phyloP scores from a whole-genome alignment of 1,140 invertebrate species.

The Drosophila melanica region DNA sequence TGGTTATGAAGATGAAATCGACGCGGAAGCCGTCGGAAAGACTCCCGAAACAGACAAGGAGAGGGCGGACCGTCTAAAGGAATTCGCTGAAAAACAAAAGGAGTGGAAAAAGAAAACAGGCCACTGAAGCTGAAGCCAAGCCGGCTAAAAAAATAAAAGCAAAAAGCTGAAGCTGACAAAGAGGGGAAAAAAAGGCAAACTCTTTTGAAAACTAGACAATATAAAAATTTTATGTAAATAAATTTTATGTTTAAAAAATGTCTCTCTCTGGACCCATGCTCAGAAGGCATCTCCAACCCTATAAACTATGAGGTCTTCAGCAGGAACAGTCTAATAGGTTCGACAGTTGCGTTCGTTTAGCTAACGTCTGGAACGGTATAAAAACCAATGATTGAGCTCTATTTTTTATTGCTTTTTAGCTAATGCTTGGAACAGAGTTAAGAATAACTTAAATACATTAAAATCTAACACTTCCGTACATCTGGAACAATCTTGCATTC shows the following conservation, averaged over 20 bases:
- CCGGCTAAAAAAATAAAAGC: slow-evolving; percentile 18
- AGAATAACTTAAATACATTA: neutral
- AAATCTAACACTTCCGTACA: slow-evolving; percentile 67
- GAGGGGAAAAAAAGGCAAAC: neutral
- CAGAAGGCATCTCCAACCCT: too few relatives aligned
- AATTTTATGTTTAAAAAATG: too few relatives aligned
- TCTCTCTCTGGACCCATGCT: too few relatives aligned
- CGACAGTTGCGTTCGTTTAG: too few relatives aligned
- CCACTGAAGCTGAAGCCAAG: slow-evolving; percentile 14
- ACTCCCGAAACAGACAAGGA: slow-evolving; percentile 39
- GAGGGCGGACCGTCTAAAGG: slow-evolving; percentile 15
- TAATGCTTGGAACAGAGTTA: neutral
- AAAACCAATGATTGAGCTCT: too few relatives aligned
- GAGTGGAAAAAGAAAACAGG: slow-evolving; percentile 46
- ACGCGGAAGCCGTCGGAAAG: slow-evolving; percentile 25
- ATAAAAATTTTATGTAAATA: too few relatives aligned
- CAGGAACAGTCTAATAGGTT: too few relatives aligned
- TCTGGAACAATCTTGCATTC: slow-evolving; percentile 75
- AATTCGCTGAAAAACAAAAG: slow-evolving; percentile 35
- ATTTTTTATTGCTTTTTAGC: slow-evolving; percentile 1
- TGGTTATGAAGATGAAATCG: slow-evolving; percentile 89
- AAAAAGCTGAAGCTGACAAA: slow-evolving; percentile 3
- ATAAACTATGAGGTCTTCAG: too few relatives aligned
- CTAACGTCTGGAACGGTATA: too few relatives aligned
- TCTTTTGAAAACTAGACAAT: too few relatives aligned